Evolutionary conservation across 2,797 vertebrate species (phyloP), one percentile per base, ranked within the genome.

Genomic region (Myioborus miniatus): DNA sequence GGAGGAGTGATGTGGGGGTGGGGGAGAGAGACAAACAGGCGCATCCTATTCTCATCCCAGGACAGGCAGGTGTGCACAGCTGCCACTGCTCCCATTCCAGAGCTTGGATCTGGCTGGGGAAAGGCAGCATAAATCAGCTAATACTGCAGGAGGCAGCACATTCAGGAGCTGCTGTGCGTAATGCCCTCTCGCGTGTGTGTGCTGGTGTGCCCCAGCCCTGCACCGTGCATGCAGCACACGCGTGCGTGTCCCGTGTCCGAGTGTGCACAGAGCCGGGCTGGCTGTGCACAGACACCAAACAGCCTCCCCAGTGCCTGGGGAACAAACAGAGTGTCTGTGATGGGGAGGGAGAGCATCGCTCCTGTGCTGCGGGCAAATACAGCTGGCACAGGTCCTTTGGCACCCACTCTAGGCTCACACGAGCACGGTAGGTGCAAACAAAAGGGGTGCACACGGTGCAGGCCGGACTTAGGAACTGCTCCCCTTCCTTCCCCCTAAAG

Each of bases 121-220:
- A 94, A 94, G 58, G 88, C 89, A 77, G 94, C 83, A 89, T 83
- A 93, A 94, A 96, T 92, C 94, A 90, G 93, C 83, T 62, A 79
- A 86, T 88, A 79, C 94, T 92, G 94, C 96, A 94, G 95, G 88
- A 64, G 82, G 86, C 74, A 90, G 86, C 55, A 11, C 41, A 92
- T 65, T 88, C 2, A 3, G 71, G 85, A 95, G 81, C 91, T 63
- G 94, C 91, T 85, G 83, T 80, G 75, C 17, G 30, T 89, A 79
- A 93, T 83, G 84, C 76, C 75, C 65, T 88, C 72, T 71, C 3
- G n/a, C 55, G 56, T 65, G 84, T 90, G 79, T 59, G 47, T 12
- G 92, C 74, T 53, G 80, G 58, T 37, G 77, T 43, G 85, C 60
- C 68, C 60, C 19, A 39, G 53, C 77, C 64, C 74, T 37, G 82